Conservation (phyloP, 1,140 invertebrate genomes). For the Platyscapa corneri region DNA sequence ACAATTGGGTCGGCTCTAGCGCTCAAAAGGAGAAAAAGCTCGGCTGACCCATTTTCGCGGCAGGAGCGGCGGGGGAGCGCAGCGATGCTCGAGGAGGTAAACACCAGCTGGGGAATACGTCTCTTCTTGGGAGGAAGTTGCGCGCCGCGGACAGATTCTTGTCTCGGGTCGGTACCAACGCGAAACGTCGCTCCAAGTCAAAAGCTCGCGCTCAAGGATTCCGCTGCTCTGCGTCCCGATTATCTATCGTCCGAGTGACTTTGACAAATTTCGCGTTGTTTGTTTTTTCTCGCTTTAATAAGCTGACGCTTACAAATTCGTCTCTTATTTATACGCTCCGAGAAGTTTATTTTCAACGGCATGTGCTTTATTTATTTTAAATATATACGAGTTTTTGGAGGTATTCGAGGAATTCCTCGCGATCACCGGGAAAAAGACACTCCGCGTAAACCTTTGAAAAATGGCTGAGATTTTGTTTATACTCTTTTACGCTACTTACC, state of each 20-base stretch:
- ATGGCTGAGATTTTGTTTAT: no score
- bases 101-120: not conserved
- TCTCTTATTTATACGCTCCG: not conserved
- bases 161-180: not conserved
- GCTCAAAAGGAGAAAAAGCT: not conserved
- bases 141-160: not conserved
- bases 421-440: no score
- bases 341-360: not conserved
- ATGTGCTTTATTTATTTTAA: no score
- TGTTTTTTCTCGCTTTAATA: not conserved
- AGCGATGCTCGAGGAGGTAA: slow-evolving; percentile 29
- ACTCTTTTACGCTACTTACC: no score
- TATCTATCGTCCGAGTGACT: not conserved
- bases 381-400: no score
- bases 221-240: no score
- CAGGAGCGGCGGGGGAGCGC: not conserved
- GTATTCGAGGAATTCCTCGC: no score
- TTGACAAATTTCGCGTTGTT: not conserved
- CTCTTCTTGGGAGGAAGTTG: not conserved
- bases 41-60: not conserved
- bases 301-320: not conserved
- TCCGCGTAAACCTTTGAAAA: no score
- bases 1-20: no score
- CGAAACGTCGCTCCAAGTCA: no score
- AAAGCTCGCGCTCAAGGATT: no score